These are phyloP conservation scores for Reticulitermes lucifugus DNA, from an alignment of 2,888 invertebrate genomes.

Conservation along the genomic window DNA sequence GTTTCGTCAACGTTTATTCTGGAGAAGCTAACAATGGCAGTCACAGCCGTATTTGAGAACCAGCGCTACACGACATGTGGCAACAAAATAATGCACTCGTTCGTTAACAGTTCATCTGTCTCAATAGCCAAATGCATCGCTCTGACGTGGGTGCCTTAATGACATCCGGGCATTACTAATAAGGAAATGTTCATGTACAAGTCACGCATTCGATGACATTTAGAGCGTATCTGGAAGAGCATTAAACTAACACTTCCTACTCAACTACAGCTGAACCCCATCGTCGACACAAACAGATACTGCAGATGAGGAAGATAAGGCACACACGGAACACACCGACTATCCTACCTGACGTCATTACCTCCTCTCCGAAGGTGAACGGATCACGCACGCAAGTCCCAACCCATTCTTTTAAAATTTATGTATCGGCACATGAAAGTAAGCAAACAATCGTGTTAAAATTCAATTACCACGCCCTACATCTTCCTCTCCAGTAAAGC, in stretches of 20 bases:
- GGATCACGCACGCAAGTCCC: too few species aligned
- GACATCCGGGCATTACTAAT: background rate
- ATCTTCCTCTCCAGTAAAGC: too few species aligned
- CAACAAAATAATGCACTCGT: background rate
- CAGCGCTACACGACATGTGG: background rate
- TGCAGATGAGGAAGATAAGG: too few species aligned
- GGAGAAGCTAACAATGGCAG: background rate
- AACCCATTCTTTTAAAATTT: too few species aligned
- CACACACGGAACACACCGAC: too few species aligned
- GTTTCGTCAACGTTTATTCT: too few species aligned
- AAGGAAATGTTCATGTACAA: slow-evolving; percentile 2
- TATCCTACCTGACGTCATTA: too few species aligned
- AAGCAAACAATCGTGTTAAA: too few species aligned
- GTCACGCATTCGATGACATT: background rate
- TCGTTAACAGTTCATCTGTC: background rate
- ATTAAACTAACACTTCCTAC: background rate
- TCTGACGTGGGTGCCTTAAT: background rate
- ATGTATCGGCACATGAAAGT: too few species aligned
- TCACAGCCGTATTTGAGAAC: background rate
- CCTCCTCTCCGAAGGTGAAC: too few species aligned
- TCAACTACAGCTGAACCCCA: background rate
- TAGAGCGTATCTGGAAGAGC: background rate
- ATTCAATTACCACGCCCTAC: too few species aligned
- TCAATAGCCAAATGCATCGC: background rate
- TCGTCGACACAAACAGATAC: too few species aligned